Evolutionary conservation across 2,888 invertebrate species (phyloP).

Genomic region (Habroteleia sp.): DNA sequence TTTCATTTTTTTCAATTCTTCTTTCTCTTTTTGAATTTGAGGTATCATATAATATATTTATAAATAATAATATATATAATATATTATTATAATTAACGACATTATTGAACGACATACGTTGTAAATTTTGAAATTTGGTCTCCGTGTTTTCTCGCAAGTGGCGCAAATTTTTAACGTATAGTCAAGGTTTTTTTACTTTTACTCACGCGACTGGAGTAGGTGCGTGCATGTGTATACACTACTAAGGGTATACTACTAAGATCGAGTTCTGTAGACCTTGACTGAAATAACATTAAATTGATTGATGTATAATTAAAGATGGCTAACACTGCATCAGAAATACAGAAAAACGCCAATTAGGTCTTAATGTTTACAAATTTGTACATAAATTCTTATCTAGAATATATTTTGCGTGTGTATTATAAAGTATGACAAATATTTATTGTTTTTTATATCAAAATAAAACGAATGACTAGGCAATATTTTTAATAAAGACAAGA

Average conservation of each 20-base stretch:
- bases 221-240: constrained; percentile 22
- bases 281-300: constrained; percentile 53
- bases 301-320: constrained; percentile 55
- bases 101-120: constrained; percentile 17
- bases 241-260: constrained; percentile 26
- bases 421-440: too few relatives aligned
- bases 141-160: constrained; percentile 13
- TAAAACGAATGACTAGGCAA: too few relatives aligned
- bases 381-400: too few relatives aligned
- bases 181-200: constrained; percentile 55
- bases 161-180: constrained; percentile 27
- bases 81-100: constrained; percentile 22
- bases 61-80: too few relatives aligned
- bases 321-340: constrained; percentile 4
- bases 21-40: too few relatives aligned
- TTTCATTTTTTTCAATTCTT: too few relatives aligned
- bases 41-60: too few relatives aligned
- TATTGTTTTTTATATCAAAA: too few relatives aligned
- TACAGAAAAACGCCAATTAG: too few relatives aligned
- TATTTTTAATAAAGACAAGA: too few relatives aligned
- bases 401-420: too few relatives aligned
- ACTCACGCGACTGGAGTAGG: constrained; percentile 36
- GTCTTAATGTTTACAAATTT: too few relatives aligned
- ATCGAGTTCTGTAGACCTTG: constrained; percentile 54
- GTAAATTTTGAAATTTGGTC: constrained; percentile 18